A percentile compares a stretch with the other conserved stretches of the same genome.
These are phyloP conservation scores for Nesoenas mayeri DNA, from an alignment of 2,113 vertebrate species.

Conservation along the genomic window DNA sequence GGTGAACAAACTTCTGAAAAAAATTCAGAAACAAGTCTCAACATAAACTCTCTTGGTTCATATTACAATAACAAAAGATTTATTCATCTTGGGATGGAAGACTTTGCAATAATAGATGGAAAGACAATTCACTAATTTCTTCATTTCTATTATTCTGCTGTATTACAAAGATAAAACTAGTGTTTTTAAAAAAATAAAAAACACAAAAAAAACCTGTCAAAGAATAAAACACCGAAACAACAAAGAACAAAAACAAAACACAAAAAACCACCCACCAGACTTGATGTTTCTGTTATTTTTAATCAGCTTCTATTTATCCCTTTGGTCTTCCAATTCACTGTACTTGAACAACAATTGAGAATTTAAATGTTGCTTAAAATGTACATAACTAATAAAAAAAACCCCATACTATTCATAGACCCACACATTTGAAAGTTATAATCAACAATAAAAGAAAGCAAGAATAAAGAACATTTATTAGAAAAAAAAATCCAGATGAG, in stretches of 20 bases:
- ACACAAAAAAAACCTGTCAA: no score
- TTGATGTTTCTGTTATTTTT: not conserved
- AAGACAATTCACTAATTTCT: not conserved
- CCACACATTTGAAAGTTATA: not conserved
- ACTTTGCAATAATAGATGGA: not conserved
- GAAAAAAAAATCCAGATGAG: not conserved
- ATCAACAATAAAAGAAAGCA: not conserved
- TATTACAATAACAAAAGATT: not conserved
- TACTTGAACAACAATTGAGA: not conserved
- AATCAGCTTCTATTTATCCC: not conserved
- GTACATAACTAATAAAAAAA: not conserved
- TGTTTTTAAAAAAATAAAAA: not conserved
- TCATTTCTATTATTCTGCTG: not conserved
- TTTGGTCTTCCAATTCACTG: not conserved
- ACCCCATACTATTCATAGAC: fast-evolving
- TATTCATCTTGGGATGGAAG: not conserved
- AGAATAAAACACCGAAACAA: no score
- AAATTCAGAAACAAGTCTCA: not conserved
- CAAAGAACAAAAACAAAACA: no score
- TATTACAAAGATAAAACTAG: not conserved
- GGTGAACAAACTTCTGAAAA: not conserved
- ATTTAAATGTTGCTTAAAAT: not conserved
- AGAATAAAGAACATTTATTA: not conserved
- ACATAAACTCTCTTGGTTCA: not conserved
- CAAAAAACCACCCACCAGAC: no score